A percentile compares a stretch with the other conserved stretches of the same genome.
phyloP scores from a whole-genome alignment of 1,140 invertebrate genomes.

The Stegodyphus mimosarum region DNA sequence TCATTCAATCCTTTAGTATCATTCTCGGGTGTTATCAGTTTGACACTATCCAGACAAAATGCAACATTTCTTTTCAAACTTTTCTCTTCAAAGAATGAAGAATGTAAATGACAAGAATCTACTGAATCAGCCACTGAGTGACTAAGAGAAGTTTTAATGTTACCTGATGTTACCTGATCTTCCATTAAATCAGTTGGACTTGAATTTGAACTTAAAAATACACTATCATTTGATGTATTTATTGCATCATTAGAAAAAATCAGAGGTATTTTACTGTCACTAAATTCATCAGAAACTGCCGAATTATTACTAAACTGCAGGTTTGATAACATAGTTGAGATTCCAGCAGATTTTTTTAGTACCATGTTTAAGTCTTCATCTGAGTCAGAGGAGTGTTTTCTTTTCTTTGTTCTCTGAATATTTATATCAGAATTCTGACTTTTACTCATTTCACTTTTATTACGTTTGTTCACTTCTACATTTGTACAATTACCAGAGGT shows the following conservation, averaged over 20 bases:
- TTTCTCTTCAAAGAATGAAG: not conserved
- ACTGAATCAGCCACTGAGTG: no score
- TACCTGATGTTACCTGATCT: no score
- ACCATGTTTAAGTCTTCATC: not conserved
- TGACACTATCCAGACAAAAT: constrained; percentile 25
- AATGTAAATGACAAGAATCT: not conserved
- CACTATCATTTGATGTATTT: constrained; percentile 2
- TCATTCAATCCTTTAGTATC: no score
- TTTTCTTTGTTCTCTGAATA: not conserved
- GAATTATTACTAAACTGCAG: not conserved
- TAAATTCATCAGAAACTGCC: no score
- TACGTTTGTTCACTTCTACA: not conserved
- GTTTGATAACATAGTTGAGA: constrained; percentile 16
- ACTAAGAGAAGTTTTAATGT: no score
- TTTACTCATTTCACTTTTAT: not conserved
- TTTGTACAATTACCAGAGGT: constrained; percentile 7
- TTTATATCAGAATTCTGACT: no score
- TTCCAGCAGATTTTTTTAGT: constrained; percentile 6
- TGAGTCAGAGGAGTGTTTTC: constrained; percentile 22
- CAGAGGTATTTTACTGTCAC: not conserved
- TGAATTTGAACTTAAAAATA: not conserved
- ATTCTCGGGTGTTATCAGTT: not conserved
- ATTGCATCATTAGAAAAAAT: not conserved
- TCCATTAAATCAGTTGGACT: no score
- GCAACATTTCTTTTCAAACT: constrained; percentile 22